Evolutionary conservation across 1,140 invertebrate species (phyloP), one percentile per base, ranked within the genome.

Genomic region (Zaprionus gabonicus): DNA sequence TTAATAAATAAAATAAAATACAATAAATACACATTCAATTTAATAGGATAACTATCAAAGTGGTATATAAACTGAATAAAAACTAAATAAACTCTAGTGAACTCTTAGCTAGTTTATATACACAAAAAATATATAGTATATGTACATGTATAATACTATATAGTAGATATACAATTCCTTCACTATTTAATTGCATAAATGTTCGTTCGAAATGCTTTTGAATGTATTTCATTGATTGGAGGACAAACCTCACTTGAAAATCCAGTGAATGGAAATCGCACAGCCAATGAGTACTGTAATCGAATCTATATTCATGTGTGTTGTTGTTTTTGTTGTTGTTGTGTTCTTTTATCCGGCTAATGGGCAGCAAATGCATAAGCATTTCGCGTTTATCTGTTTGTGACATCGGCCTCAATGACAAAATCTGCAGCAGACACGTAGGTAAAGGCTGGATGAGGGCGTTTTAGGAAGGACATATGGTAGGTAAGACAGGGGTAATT

Each of bases 311-410:
- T 28, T 15, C 36, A 36, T 46, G 9, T 53, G 25, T 13, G 23
- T 51, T 13, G 25, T 44, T 59, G 28, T 7, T 31, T 2, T 23
- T 23, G 7, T 7, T 31, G 46, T 44, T 67, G 17, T 31, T 44
- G 20, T 62, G 38, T 49, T 34, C 28, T 36, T 69, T 70, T n/a
- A 49, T 28, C 4, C 12, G 12, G 49, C 15, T 46, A 60, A 73
- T 73, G 34, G 62, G 53, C 25, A 7, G 31, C 20, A 63, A 62
- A 74, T 70, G 57, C 58, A 74, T 36, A 41, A 25, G 25, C 36
- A 15, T 4, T 55, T 44, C 49, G 67, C 67, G 9, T 64, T 57
- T 49, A 31, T 57, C 67, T 75, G 72, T 44, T 75, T 51, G n/a
- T 75, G 67, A 75, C 72, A 75, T 41, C 51, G 17, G 12, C 60